A percentile compares a stretch with the other conserved stretches of the same genome.
phyloP scores from a whole-genome alignment of 2,888 invertebrate genomes.

The Falcaria lacertinaria region DNA sequence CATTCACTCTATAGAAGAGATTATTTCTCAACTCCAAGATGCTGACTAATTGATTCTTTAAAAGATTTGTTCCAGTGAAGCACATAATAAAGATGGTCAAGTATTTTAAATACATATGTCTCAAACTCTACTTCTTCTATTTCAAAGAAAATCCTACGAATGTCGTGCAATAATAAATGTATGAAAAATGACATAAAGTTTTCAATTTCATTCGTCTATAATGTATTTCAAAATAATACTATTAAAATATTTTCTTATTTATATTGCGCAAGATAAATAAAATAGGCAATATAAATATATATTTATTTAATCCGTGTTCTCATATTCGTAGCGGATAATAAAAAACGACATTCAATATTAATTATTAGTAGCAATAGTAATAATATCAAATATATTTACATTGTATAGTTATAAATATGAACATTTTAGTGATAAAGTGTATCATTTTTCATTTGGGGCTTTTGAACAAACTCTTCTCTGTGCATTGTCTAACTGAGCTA shows the following conservation, averaged over 20 bases:
- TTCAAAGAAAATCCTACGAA: not conserved
- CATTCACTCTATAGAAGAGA: conserved; percentile 21
- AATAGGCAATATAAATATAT: not conserved
- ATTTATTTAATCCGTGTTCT: not conserved
- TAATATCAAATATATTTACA: not conserved
- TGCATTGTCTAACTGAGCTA: conserved; percentile 26
- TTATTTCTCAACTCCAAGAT: conserved; percentile 17
- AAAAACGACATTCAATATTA: not conserved
- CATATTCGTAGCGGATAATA: not conserved
- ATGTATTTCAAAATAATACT: not conserved
- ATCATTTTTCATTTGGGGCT: conserved; percentile 16
- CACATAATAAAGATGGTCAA: conserved; percentile 12
- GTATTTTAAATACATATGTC: conserved; percentile 11
- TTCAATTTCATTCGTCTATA: not conserved
- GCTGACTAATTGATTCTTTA: conserved; percentile 7
- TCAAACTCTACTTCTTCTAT: not conserved
- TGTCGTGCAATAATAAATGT: not conserved
- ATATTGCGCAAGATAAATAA: not conserved
- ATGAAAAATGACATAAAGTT: not conserved
- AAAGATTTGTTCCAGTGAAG: conserved; percentile 12
- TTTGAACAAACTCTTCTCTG: conserved; percentile 9
- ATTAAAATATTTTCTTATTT: too few species aligned
- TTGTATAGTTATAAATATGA: not conserved
- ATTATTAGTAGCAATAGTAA: not conserved
- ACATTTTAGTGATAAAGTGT: not conserved